phyloP scores from a whole-genome alignment of 2,797 vertebrate genomes.

The Fistularia commersonii region DNA sequence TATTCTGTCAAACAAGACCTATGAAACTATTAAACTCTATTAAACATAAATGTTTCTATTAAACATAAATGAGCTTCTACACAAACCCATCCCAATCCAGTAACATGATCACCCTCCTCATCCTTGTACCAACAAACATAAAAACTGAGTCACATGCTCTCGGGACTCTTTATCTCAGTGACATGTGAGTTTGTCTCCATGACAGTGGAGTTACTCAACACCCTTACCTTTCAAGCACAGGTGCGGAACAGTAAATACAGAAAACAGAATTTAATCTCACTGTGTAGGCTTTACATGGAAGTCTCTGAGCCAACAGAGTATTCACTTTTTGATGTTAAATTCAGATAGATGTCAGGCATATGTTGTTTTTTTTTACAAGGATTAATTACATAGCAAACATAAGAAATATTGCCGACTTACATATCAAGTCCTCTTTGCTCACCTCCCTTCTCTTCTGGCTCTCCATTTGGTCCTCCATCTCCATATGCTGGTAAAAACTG shows the following conservation, averaged over 20 bases:
- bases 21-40: background rate
- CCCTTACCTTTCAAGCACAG: constrained; percentile 11
- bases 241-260: background rate
- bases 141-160: constrained; percentile 43
- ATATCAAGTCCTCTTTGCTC: constrained; percentile 70
- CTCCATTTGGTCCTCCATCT: constrained; percentile 66
- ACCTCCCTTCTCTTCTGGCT: constrained; percentile 62
- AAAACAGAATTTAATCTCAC: too few relatives aligned
- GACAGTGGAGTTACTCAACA: constrained; percentile 28
- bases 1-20: constrained; percentile 1
- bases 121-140: constrained; percentile 3
- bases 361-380: too few relatives aligned
- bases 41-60: too few relatives aligned
- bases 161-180: constrained; percentile 22
- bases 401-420: constrained; percentile 59
- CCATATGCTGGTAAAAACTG: constrained; percentile 30
- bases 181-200: constrained; percentile 53
- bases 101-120: too few relatives aligned
- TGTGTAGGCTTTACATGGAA: too few relatives aligned
- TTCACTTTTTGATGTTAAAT: too few relatives aligned
- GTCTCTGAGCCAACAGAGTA: too few relatives aligned
- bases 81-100: too few relatives aligned
- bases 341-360: too few relatives aligned
- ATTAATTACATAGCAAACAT: background rate
- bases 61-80: too few relatives aligned